Evolutionary conservation across 2,888 invertebrate genomes (phyloP).

Genomic region (Synanthedon myopaeformis): DNA sequence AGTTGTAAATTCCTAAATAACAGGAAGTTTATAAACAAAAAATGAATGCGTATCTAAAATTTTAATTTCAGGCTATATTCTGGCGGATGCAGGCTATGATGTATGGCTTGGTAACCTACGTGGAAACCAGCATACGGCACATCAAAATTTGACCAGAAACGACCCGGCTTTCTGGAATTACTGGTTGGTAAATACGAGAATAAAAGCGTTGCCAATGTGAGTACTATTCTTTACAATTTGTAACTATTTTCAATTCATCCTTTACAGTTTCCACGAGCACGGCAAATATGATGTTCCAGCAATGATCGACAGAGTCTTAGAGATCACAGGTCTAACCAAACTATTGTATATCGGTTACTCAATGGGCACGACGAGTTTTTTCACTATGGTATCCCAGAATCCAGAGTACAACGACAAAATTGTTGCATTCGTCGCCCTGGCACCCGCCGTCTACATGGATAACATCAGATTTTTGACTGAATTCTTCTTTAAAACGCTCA

Average conservation of each 20-base stretch:
- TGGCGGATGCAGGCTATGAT: conserved; percentile 72
- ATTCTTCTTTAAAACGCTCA: conserved; percentile 25
- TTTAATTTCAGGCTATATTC: conserved; percentile 52
- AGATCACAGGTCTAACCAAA: conserved; percentile 43
- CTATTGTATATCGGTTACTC: conserved; percentile 72
- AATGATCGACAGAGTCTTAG: conserved; percentile 62
- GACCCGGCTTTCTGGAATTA: conserved; percentile 67
- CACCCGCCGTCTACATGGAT: conserved; percentile 63
- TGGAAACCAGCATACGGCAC: conserved; percentile 59
- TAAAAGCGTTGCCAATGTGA: too few relatives aligned
- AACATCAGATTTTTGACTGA: conserved; percentile 26
- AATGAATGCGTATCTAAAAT: too few relatives aligned
- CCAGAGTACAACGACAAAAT: conserved; percentile 69
- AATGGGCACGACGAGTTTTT: conserved; percentile 68
- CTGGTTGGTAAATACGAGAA: conserved; percentile 36
- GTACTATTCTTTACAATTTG: too few relatives aligned
- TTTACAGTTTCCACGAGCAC: conserved; percentile 69
- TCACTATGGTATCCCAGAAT: conserved; percentile 64
- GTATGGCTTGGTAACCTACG: conserved; percentile 71
- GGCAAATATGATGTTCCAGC: conserved; percentile 70
- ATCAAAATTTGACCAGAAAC: conserved; percentile 39
- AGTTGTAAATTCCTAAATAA: too few relatives aligned
- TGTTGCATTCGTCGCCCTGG: conserved; percentile 59
- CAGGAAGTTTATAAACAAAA: too few relatives aligned
- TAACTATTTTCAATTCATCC: too few relatives aligned